These are phyloP conservation scores for Neomorphus geoffroyi DNA, from an alignment of 2,797 vertebrate species.

Conservation along the genomic window DNA sequence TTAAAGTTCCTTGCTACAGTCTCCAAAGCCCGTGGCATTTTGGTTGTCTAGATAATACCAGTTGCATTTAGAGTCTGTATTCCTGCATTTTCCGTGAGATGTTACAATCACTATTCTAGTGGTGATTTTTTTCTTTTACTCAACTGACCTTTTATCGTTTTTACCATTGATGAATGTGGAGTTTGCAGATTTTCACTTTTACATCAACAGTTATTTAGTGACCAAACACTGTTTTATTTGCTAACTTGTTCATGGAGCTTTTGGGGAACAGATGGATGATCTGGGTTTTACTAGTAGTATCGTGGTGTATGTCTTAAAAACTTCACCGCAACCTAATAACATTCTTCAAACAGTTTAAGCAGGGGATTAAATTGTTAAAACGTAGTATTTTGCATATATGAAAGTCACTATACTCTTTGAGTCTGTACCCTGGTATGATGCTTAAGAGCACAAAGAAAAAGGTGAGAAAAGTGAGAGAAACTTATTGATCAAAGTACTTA, in stretches of 20 bases:
- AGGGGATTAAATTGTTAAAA: neutral
- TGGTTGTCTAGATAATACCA: neutral
- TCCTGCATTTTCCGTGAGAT: neutral
- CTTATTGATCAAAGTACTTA: neutral
- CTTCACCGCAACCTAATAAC: neutral
- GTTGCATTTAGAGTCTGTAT: neutral
- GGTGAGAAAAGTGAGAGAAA: neutral
- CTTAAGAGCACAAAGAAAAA: neutral
- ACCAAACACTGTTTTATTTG: neutral
- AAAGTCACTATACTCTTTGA: neutral
- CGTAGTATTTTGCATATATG: neutral
- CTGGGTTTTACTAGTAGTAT: neutral
- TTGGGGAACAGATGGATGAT: neutral
- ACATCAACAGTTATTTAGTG: neutral
- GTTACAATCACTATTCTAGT: neutral
- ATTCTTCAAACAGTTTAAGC: neutral
- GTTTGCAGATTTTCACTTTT: neutral
- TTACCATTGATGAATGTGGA: neutral
- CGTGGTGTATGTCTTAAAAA: neutral
- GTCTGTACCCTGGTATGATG: neutral
- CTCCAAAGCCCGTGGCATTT: neutral
- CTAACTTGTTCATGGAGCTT: neutral
- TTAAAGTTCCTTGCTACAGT: neutral
- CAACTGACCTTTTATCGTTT: neutral
- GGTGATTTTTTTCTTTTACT: neutral